phyloP scores from a whole-genome alignment of 2,797 vertebrate species.

The Gallinago nigripennis region DNA sequence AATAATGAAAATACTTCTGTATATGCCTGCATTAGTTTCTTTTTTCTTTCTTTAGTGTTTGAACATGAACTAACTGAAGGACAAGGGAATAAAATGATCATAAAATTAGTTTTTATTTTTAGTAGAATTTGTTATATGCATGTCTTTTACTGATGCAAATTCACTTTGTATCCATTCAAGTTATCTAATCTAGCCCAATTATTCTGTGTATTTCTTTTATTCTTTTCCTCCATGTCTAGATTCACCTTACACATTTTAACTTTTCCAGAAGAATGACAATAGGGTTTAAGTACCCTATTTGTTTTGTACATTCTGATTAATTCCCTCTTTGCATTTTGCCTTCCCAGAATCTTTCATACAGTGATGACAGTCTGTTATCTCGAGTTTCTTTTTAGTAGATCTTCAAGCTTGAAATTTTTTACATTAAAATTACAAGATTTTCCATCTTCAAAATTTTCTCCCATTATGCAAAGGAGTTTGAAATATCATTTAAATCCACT shows the following conservation, averaged over 20 bases:
- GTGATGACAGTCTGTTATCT: neutral
- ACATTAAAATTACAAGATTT: neutral
- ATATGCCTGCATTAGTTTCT: neutral
- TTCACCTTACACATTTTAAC: neutral
- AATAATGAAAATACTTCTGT: neutral
- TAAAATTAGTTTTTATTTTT: conserved; percentile 8
- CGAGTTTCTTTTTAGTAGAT: neutral
- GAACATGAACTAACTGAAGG: neutral
- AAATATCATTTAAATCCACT: neutral
- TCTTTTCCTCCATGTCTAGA: neutral
- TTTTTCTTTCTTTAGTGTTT: neutral
- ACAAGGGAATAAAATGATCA: neutral
- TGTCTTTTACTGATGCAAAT: neutral
- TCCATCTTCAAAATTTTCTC: neutral
- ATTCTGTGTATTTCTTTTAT: neutral
- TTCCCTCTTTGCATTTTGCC: neutral
- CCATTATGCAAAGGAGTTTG: neutral
- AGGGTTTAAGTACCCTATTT: neutral
- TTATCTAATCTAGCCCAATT: neutral
- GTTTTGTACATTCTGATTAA: neutral
- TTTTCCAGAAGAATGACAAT: neutral
- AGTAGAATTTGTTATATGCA: neutral
- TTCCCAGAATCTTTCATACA: neutral
- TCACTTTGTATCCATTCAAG: neutral
- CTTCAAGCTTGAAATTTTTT: neutral